Evolutionary conservation across 2,113 vertebrate species (phyloP).

Genomic region (Burhinus oedicnemus): DNA sequence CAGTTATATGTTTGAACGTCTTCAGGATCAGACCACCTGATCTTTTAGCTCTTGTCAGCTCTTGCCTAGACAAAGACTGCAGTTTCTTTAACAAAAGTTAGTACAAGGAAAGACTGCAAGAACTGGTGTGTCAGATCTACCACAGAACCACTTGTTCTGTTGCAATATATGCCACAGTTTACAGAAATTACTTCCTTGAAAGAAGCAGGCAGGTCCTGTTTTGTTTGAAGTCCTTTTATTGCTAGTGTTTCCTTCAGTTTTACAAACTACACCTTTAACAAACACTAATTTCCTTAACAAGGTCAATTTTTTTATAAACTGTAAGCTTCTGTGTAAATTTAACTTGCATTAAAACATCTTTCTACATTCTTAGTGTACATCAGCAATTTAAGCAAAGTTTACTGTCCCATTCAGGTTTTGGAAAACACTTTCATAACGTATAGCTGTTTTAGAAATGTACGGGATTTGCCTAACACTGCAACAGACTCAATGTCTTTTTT

Average conservation of each 20-base stretch:
- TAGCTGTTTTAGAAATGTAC: background rate
- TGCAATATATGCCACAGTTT: background rate
- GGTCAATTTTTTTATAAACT: background rate
- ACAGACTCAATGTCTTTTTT: background rate
- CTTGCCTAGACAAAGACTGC: background rate
- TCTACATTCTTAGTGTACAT: background rate
- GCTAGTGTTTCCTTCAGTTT: slow-evolving; percentile 12
- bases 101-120: background rate
- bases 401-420: background rate
- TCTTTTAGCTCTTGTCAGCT: background rate
- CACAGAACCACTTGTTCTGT: background rate
- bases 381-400: background rate
- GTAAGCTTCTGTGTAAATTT: background rate
- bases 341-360: background rate
- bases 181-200: slow-evolving; percentile 64
- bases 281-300: background rate
- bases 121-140: background rate
- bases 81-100: background rate
- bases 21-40: background rate
- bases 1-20: background rate
- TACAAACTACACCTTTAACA: background rate
- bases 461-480: background rate
- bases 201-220: background rate
- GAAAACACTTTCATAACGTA: background rate
- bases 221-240: slow-evolving; percentile 1